phyloP scores from a whole-genome alignment of 2,888 invertebrate species.

The Maniola hyperantus region DNA sequence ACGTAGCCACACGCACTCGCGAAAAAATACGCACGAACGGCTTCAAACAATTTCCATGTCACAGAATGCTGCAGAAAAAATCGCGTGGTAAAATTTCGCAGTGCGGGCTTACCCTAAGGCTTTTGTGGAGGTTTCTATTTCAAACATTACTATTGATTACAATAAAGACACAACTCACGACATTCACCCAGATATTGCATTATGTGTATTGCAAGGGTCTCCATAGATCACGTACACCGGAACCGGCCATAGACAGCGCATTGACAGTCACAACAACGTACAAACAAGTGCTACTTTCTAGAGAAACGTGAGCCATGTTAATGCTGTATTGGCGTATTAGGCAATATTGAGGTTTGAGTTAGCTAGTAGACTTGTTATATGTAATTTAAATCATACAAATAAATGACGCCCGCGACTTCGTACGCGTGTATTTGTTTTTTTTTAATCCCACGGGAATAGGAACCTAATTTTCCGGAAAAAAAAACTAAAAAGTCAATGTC shows the following conservation, averaged over 20 bases:
- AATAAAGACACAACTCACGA: conserved; percentile 11
- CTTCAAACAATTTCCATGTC: too few species aligned
- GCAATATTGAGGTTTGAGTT: conserved; percentile 59
- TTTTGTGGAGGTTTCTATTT: not conserved
- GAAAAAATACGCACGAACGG: too few species aligned
- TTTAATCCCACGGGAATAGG: too few species aligned
- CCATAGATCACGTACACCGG: conserved; percentile 58
- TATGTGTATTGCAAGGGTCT: conserved; percentile 44
- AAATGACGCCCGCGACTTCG: not conserved
- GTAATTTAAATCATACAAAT: not conserved
- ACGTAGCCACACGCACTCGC: too few species aligned
- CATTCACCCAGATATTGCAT: conserved; percentile 20
- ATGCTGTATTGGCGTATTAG: conserved; percentile 62
- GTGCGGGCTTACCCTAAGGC: too few species aligned
- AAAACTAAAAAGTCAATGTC: too few species aligned
- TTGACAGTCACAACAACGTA: conserved; percentile 65
- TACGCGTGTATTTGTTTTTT: too few species aligned
- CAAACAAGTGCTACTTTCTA: conserved; percentile 73
- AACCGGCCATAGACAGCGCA: conserved; percentile 59
- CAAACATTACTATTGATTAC: not conserved
- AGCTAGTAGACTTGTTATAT: conserved; percentile 40
- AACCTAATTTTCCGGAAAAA: too few species aligned
- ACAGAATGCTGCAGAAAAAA: too few species aligned
- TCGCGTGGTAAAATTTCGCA: too few species aligned
- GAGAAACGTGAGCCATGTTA: conserved; percentile 67